Evolutionary conservation across 1,140 invertebrate genomes (phyloP).

Genomic region (Popillia japonica): DNA sequence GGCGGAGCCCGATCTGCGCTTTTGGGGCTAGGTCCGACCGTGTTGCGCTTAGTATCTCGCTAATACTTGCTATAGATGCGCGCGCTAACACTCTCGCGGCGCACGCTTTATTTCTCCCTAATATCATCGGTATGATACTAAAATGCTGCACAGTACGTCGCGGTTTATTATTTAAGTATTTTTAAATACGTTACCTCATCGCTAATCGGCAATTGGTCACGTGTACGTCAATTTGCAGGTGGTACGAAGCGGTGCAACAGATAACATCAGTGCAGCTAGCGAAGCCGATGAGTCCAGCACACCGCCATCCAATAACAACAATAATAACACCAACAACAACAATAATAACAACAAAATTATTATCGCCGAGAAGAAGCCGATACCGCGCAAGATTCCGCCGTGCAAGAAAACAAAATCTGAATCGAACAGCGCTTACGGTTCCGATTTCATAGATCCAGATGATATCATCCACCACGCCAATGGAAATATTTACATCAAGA

Average conservation of each 20-base stretch:
- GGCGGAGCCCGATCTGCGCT: neutral
- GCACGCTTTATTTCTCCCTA: neutral
- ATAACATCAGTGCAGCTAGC: neutral
- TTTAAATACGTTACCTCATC: conserved; percentile 30
- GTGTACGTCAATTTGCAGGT: conserved; percentile 16
- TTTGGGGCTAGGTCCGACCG: neutral
- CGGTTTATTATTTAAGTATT: neutral
- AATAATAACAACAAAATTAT: conserved; percentile 11
- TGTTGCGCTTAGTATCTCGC: neutral
- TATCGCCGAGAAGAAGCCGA: conserved; percentile 28
- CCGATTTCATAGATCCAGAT: conserved; percentile 64
- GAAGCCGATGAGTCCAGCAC: neutral
- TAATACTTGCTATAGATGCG: neutral
- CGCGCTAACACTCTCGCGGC: neutral
- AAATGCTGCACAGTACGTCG: neutral
- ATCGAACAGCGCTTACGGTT: conserved; percentile 45
- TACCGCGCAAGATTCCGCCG: conserved; percentile 48
- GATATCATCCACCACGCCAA: conserved; percentile 63
- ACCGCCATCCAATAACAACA: neutral
- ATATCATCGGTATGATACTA: neutral
- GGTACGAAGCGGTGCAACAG: neutral
- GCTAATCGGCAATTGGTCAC: neutral
- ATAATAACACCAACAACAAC: neutral
- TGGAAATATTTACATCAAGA: conserved; percentile 60
- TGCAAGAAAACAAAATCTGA: conserved; percentile 42